These are phyloP conservation scores for Micrasema longulum DNA, from an alignment of 1,140 invertebrate species.

Conservation along the genomic window DNA sequence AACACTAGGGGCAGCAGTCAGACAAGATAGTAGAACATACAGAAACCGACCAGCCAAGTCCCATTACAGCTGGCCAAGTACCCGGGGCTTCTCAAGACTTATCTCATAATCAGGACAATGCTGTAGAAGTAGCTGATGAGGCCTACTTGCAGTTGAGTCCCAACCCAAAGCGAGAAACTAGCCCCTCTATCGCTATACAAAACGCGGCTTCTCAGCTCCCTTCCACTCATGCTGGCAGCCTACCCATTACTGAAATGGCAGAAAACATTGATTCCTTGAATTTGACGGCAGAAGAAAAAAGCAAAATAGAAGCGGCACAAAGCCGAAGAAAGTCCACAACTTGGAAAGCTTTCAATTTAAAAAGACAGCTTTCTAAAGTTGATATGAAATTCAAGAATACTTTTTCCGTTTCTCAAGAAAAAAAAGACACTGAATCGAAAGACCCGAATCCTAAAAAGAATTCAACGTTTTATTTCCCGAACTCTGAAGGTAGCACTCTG, in stretches of 20 bases:
- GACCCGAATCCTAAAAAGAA: slow-evolving; percentile 58
- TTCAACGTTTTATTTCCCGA: slow-evolving; percentile 66
- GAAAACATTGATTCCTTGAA: slow-evolving; percentile 47
- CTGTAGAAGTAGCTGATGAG: slow-evolving; percentile 56
- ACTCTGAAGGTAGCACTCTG: slow-evolving; percentile 59
- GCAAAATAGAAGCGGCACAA: slow-evolving; percentile 55
- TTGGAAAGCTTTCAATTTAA: slow-evolving; percentile 81
- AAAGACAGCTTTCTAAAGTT: slow-evolving; percentile 83
- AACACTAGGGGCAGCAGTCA: slow-evolving; percentile 47
- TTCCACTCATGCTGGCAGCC: slow-evolving; percentile 56
- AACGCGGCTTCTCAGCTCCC: slow-evolving; percentile 11
- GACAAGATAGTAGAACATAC: slow-evolving; percentile 48
- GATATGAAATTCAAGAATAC: slow-evolving; percentile 82
- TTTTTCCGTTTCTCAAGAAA: slow-evolving; percentile 67
- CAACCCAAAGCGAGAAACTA: slow-evolving; percentile 51
- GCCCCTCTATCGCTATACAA: slow-evolving; percentile 38
- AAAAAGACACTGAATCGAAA: slow-evolving; percentile 56
- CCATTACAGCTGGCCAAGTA: background rate
- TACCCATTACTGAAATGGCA: slow-evolving; percentile 50
- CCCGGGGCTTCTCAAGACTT: background rate
- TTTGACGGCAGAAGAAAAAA: slow-evolving; percentile 53
- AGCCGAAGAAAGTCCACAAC: slow-evolving; percentile 71
- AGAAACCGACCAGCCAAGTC: slow-evolving; percentile 18
- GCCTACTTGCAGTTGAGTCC: slow-evolving; percentile 50
- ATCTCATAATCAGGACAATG: slow-evolving; percentile 53